phyloP scores from a whole-genome alignment of 2,113 vertebrate genomes.

The Gymnorhina tibicen region DNA sequence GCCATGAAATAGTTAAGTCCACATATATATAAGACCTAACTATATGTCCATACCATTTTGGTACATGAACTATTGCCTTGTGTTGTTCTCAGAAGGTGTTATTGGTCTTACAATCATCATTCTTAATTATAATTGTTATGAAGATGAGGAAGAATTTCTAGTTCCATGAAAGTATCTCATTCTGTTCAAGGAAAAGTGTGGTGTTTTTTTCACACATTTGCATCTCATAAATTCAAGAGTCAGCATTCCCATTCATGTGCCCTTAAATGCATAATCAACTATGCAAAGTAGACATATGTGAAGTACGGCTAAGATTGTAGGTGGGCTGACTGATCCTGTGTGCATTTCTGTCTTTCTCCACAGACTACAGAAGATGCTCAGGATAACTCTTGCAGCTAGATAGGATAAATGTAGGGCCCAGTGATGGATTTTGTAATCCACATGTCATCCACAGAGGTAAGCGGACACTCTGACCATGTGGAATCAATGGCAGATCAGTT shows the following conservation, averaged over 20 bases:
- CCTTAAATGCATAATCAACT: background rate
- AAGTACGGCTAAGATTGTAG: accelerated
- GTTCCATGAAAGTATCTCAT: background rate
- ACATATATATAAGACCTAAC: background rate
- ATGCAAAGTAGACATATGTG: background rate
- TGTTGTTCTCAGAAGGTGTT: background rate
- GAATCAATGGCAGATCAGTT: background rate
- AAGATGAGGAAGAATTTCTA: background rate
- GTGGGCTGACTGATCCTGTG: background rate
- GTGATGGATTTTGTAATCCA: background rate
- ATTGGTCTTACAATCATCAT: background rate
- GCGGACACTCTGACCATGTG: too few relatives aligned
- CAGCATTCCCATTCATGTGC: background rate
- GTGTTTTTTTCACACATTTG: accelerated
- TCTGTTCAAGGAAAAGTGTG: background rate
- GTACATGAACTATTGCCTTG: background rate
- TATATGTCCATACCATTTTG: background rate
- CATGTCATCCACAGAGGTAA: background rate
- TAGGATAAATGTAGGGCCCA: background rate
- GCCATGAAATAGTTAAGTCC: background rate
- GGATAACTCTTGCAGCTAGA: too few relatives aligned
- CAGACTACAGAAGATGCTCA: background rate
- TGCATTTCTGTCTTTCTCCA: background rate
- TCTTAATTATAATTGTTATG: background rate
- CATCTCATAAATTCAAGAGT: background rate